These are phyloP conservation scores for Saccostrea echinata DNA, from an alignment of 1,140 invertebrate genomes.

Conservation along the genomic window DNA sequence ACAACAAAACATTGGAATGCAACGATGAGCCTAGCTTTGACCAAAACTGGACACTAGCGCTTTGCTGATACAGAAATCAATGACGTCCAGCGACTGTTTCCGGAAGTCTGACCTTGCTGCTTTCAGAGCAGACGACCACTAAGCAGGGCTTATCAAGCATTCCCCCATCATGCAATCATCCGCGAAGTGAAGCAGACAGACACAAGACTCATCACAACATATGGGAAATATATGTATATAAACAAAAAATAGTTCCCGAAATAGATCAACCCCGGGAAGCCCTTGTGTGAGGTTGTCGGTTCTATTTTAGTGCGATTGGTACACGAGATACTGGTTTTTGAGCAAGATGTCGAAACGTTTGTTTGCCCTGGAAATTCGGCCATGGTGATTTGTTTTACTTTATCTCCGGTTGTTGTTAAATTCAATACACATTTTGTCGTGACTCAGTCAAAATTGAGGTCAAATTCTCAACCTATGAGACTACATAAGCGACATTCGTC, in stretches of 20 bases:
- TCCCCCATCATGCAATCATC: constrained; percentile 26
- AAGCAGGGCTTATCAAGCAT: neutral
- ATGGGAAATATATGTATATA: constrained; percentile 1
- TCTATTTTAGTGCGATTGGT: neutral
- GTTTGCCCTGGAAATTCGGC: constrained; percentile 18
- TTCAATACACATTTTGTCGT: constrained; percentile 26
- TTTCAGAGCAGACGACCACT: neutral
- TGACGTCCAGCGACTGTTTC: neutral
- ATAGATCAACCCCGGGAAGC: constrained; percentile 7
- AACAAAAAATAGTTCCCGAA: constrained; percentile 8
- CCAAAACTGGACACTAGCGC: constrained; percentile 1
- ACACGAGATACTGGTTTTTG: neutral
- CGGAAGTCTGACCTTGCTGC: neutral
- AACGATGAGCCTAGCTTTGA: neutral
- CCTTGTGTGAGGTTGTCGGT: neutral
- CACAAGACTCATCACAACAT: constrained; percentile 31
- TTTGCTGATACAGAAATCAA: neutral
- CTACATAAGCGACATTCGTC: neutral
- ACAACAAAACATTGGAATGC: constrained; percentile 12
- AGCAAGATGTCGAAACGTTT: neutral
- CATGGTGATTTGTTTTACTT: constrained; percentile 21
- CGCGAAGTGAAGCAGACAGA: neutral
- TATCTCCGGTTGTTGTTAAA: constrained; percentile 26
- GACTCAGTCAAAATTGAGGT: constrained; percentile 1
- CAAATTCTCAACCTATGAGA: constrained; percentile 22